Evolutionary conservation across 2,888 invertebrate genomes (phyloP), one percentile per base, ranked within the genome.

Genomic region (Sesia apiformis): DNA sequence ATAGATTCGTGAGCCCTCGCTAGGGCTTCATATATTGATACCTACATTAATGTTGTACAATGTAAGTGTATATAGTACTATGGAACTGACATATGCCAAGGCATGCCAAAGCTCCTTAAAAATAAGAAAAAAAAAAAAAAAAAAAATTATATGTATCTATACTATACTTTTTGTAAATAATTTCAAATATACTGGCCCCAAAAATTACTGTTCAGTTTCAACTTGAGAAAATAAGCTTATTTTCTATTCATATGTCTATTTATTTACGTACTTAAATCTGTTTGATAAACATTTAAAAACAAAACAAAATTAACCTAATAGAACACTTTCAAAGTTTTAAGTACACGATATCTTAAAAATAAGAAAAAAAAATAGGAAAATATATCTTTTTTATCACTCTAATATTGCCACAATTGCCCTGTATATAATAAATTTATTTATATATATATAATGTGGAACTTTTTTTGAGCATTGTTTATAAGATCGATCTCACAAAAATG

Each of bases 131-230:
- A 51, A 42, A 51, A 53, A 51, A 49, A 49, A 40, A 54, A n/a
- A n/a, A n/a, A n/a, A n/a, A n/a, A n/a, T n/a, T n/a, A n/a, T n/a
- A n/a, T 39, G n/a, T 4, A n/a, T 57, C 41, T 51, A 56, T 49
- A 38, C 56, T 67, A 70, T 23, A 23, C 2, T 23, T 23, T 23
- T 23, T 23, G 23, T 23, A 46, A 43, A 43, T 43, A 64, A 72
- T 78, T 76, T 76, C 72, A 66, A 75, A 78, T 82, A 83, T 84
- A 84, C 84, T 84, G 84, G 81, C 84, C 81, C 76, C 70, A 59
- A 71, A 23, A 23, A 23, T 23, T 23, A 23, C 23, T 23, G 23
- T 23, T 23, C 23, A 23, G 23, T 23, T 23, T 23, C 23, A 23
- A 23, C 23, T 23, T 23, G n/a, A 23, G 23, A 23, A 23, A 1